Evolutionary conservation across 2,797 vertebrate species (phyloP).

Genomic region (Poliocrania exsul): DNA sequence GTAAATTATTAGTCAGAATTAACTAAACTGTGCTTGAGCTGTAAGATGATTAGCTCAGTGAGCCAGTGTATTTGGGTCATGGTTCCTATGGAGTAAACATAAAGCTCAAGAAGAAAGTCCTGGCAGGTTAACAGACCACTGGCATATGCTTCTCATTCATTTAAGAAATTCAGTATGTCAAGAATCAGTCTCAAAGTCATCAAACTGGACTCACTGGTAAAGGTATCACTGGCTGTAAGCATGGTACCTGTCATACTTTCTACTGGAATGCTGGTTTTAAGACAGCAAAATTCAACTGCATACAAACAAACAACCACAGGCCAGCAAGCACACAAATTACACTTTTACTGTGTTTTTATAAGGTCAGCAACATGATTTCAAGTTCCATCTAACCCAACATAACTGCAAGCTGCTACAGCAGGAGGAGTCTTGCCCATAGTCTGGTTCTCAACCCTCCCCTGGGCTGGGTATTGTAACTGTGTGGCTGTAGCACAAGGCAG

Average conservation of each 20-base stretch:
- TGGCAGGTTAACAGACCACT: background rate
- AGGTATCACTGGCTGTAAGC: background rate
- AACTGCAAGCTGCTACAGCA: background rate
- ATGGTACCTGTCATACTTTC: background rate
- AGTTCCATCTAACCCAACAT: background rate
- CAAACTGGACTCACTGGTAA: background rate
- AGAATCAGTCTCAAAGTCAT: background rate
- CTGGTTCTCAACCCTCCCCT: background rate
- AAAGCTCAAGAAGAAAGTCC: background rate
- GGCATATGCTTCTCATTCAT: background rate
- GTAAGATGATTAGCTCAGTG: background rate
- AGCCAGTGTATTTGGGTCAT: background rate
- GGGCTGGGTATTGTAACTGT: background rate
- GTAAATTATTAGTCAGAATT: slow-evolving; percentile 65
- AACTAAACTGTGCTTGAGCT: slow-evolving; percentile 19
- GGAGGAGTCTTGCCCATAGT: background rate
- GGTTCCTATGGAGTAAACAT: background rate
- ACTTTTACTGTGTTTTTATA: background rate
- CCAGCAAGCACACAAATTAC: background rate
- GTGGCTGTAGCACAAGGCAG: background rate
- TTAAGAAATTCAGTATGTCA: background rate
- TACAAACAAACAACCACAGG: background rate
- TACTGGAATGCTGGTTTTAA: background rate
- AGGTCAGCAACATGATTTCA: background rate
- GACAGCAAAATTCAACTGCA: background rate